Evolutionary conservation across 2,113 vertebrate species (phyloP), one percentile per base, ranked within the genome.

Genomic region (Castor canadensis): DNA sequence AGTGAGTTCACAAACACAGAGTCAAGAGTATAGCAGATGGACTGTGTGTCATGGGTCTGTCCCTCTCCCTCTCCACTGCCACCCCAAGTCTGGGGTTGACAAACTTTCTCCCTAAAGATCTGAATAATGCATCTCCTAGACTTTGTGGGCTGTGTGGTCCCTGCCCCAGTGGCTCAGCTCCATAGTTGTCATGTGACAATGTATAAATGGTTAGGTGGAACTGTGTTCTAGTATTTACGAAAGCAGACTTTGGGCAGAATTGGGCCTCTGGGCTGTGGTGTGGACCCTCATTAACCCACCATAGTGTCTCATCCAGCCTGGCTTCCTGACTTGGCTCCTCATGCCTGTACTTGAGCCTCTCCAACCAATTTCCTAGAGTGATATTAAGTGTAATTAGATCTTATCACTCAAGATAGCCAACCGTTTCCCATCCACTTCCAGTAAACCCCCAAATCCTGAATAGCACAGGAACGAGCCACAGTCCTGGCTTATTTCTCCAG

Each of bases 391-490:
- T 30, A 26, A 10, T 79, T 72, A 43, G 66, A 38, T 45, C 80
- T 10, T 4, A 16, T 54, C 47, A 9, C 58, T 72, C 71, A 15
- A 67, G 69, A 32, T 52, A 28, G 30, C 20, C 45, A 58, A 5
- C 64, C 5, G 19, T 40, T 52, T 88, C 54, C 38, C 35, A 15
- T 82, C 67, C 38, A 15, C 77, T 91, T 81, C 11, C 43, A n/a
- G 13, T 49, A 69, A 86, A 80, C 40, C 24, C 43, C 85, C 30
- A 49, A 10, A 24, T 45, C 75, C 75, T 13, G 56, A 35, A 9
- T 3, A 28, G 6, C 9, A 0, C 15, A 69, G 40, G 9, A 12
- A 22, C 0, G 35, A 1, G 0, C 30, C n/a, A 13, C 1, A 15
- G 19, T 19, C 47, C 67, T 32, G 47, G 45, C 60, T 15, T 38